Evolutionary conservation across 2,113 vertebrate genomes (phyloP), one percentile per base, ranked within the genome.

Genomic region (Synchiropus splendidus): DNA sequence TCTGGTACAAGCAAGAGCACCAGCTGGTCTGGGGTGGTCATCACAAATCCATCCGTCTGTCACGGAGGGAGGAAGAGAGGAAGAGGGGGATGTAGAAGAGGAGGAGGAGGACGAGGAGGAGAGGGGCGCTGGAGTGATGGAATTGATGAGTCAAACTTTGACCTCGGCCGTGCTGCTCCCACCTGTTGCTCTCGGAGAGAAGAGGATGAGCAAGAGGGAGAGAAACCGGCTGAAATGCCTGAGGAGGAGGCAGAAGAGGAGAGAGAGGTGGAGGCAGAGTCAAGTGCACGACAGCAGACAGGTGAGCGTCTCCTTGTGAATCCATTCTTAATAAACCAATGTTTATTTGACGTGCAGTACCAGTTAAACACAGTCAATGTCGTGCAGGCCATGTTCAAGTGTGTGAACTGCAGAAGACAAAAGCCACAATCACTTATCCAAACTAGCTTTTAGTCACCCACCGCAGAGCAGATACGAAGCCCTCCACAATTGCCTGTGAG

Each of bases 161-260:
- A 49, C 48, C 6, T 34, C 53, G 1, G 21, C 45, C 6, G 42
- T 11, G n/a, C 15, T 33, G 16, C 27, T 15, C 2, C 34, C 67
- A 8, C 57, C 36, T 18, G 43, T 49, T 41, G 51, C 54, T 5
- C 6, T 27, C 3, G 61, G 49, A 36, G 86, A 82, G 15, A 79
- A 75, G 58, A 85, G 80, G 12, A 67, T 83, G 41, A 88, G 36
- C 54, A 90, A 86, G 59, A 85, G 79, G 64, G 89, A 92, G 74
- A 89, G 72, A 60, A 92, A 79, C 71, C 85, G 82, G 45, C 63
- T 86, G 13, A 90, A 87, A 78, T 89, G 72, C 63, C 52, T 90
- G 60, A 83, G 86, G 50, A 87, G 84, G 53, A 92, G 87, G 59
- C 87, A 86, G 52, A 86, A 71, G 50, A 83, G 81, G 54, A 76